phyloP scores from a whole-genome alignment of 2,113 vertebrate genomes.

The Bothrops jararaca region DNA sequence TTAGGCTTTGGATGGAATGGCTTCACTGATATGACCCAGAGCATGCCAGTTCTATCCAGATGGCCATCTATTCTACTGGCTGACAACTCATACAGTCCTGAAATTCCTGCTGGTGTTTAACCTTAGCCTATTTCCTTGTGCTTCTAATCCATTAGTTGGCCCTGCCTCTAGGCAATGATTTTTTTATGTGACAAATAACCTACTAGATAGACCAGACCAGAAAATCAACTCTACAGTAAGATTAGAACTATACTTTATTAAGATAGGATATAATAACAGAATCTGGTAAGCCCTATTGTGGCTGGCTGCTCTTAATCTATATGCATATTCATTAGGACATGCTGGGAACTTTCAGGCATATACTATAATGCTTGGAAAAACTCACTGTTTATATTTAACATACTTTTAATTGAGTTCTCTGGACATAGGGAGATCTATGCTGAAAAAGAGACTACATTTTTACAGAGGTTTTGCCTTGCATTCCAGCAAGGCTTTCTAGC shows the following conservation, averaged over 20 bases:
- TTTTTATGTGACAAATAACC: background rate
- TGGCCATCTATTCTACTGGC: background rate
- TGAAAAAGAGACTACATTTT: background rate
- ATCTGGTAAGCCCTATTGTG: background rate
- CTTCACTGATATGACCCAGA: background rate
- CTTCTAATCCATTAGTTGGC: background rate
- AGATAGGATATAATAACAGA: background rate
- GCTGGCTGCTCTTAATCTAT: background rate
- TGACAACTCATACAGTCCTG: background rate
- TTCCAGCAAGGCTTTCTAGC: background rate
- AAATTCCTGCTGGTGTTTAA: background rate
- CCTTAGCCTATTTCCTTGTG: background rate
- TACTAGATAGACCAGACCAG: background rate
- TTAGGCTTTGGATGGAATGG: background rate
- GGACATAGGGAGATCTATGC: background rate
- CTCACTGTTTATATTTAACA: background rate
- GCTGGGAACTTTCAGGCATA: background rate
- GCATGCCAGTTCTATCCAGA: background rate
- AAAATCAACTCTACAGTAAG: background rate
- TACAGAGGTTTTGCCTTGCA: background rate
- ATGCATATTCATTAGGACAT: background rate
- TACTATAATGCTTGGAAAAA: background rate
- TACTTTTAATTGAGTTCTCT: background rate
- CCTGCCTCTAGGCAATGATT: background rate
- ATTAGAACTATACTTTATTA: background rate